These are phyloP conservation scores for Anas platyrhynchos DNA, from an alignment of 2,113 vertebrate genomes.

Conservation along the genomic window DNA sequence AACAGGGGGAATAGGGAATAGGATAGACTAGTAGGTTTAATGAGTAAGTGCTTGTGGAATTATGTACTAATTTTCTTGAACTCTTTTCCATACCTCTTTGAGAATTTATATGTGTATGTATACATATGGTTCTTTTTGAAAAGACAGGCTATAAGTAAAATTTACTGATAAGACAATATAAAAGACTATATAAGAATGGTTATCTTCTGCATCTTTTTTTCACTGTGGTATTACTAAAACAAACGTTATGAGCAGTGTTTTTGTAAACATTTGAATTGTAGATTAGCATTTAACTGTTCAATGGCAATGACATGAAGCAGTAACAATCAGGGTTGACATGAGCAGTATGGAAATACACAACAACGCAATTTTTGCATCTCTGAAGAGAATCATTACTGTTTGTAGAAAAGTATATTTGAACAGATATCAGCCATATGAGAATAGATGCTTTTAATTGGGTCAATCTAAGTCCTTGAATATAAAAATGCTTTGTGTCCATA, in stretches of 20 bases:
- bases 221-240: background rate
- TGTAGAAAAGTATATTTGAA: slow-evolving; percentile 2
- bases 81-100: background rate
- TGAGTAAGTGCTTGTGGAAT: background rate
- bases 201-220: background rate
- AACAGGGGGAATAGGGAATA: background rate
- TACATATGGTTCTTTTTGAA: background rate
- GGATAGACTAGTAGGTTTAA: background rate
- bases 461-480: background rate
- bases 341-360: background rate
- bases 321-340: background rate
- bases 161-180: background rate
- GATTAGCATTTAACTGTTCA: slow-evolving; percentile 21
- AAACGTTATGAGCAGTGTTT: background rate
- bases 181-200: background rate
- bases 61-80: background rate
- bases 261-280: slow-evolving; percentile 28
- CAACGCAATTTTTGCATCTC: slow-evolving; percentile 10
- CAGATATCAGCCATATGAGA: background rate
- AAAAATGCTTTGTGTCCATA: slow-evolving; percentile 5
- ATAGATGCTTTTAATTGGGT: slow-evolving; percentile 11
- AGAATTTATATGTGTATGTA: too few relatives aligned
- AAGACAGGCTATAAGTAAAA: background rate
- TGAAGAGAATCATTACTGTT: slow-evolving; percentile 2
- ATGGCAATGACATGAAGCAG: background rate